A percentile compares a stretch with the other conserved stretches of the same genome.
These are phyloP conservation scores for Lypha dubia DNA, from an alignment of 2,888 invertebrate genomes.

Conservation along the genomic window DNA sequence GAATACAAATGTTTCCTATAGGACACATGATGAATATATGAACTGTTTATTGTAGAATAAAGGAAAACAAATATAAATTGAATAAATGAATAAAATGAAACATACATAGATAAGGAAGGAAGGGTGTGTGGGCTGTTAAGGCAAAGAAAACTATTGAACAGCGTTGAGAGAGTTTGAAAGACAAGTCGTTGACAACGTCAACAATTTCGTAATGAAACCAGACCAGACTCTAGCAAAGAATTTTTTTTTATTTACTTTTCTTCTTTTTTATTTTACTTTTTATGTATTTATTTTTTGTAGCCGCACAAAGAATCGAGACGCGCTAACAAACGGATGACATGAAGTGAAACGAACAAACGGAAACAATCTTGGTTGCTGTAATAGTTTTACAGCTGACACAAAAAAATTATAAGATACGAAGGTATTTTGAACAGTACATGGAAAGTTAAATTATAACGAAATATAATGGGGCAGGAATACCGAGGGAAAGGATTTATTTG, in stretches of 20 bases:
- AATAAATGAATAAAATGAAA: slow-evolving; percentile 31
- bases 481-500: background rate
- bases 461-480: background rate
- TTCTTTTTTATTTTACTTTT: too few relatives aligned
- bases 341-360: slow-evolving; percentile 20
- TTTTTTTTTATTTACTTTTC: background rate
- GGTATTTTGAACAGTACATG: background rate
- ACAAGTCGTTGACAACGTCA: slow-evolving; percentile 61
- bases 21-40: slow-evolving; percentile 58
- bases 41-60: slow-evolving; percentile 53
- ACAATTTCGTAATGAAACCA: slow-evolving; percentile 26
- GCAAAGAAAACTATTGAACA: slow-evolving; percentile 18
- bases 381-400: slow-evolving; percentile 18
- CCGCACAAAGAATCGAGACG: slow-evolving; percentile 15
- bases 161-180: slow-evolving; percentile 12
- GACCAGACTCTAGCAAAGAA: background rate
- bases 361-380: slow-evolving; percentile 33
- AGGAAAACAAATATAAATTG: slow-evolving; percentile 29
- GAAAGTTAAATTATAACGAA: background rate
- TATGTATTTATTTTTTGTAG: too few relatives aligned
- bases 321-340: slow-evolving; percentile 27
- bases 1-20: slow-evolving; percentile 37
- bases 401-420: slow-evolving; percentile 5
- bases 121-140: background rate
- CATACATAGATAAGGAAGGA: too few relatives aligned